Evolutionary conservation across 2,888 invertebrate species (phyloP), one percentile per base, ranked within the genome.

Genomic region (Pyrocoelia pectoralis): DNA sequence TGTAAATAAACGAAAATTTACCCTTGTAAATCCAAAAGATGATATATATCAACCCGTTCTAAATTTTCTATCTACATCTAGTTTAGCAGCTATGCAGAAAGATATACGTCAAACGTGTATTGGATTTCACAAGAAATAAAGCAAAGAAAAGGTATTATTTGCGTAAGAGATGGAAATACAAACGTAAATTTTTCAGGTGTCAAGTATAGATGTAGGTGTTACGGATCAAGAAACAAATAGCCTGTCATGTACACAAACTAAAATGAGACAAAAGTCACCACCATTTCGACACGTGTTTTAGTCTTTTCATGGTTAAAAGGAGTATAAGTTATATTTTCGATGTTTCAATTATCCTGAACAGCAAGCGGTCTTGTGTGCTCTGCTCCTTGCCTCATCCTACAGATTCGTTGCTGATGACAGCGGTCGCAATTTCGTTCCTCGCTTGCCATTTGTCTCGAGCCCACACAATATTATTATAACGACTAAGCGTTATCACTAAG

Each of bases 401-500:
- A 57, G 57, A 61, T 63, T 63, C 57, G 40, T 41, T 60, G 65
- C 41, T 60, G 60, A 65, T 60, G 65, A 60, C 65, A 65, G 65
- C 56, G 65, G 65, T 60, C 56, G 60, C 56, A 65, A 58, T 61
- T 65, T 61, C 57, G 41, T 43, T 65, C 56, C 60, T 61, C 54
- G 49, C 51, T 53, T 60, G 53, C 56, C 60, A 65, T 65, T 65
- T 65, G 65, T 65, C 61, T 65, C 48, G 38, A 58, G 58, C 53
- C 60, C 56, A 49, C 49, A 54, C 65, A 49, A 55, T 41, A 61
- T 65, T 50, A 65, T 61, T 60, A 66, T 59, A 59, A 68, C 38
- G 60, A 66, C 62, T 56, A 59, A 53, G 59, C 66, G 68, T 70
- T 70, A 70, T 68, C 70, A 64, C 61, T 61, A 38, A 53, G 55